Evolutionary conservation across 2,797 vertebrate species (phyloP), one percentile per base, ranked within the genome.

Genomic region (Myotis pilosus): DNA sequence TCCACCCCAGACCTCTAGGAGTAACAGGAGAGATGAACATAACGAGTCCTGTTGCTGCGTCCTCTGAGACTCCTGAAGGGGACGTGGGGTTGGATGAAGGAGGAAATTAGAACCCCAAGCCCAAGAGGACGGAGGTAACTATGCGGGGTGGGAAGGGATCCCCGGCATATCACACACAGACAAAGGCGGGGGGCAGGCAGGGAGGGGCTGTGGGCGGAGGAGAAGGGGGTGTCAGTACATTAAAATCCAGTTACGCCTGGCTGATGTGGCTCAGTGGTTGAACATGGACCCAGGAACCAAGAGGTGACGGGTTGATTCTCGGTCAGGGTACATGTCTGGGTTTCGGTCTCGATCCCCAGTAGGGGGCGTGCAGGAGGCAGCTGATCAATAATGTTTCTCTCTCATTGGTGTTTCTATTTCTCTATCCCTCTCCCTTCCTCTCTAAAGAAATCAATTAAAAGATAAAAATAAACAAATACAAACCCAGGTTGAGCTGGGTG

Each of bases 401-500:
- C 57, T 60, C 25, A 12, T 60, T 60, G 57, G 2, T 28, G 57
- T 60, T 60, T 60, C 57, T 28, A 28, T 60, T 28, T 60, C 25
- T 60, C 57, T 60, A 60, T 28, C 57, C 57, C 11, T 60, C 57
- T 60, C 57, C 25, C 25, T 60, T 60, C 57, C 57, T 28, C 57
- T 60, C 25, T 60, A 60, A 60, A 60, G 5, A 60, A 60, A 60
- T 60, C 11, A 60, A 60, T 60, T 60, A 60, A 28, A 28, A 60
- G 11, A 28, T 12, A 60, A 60, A 60, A 60, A 60, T 13, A 28
- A 17, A 28, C 23, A 25, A 28, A 60, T 28, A 60, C 62, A 25
- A 74, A 88, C 4, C 36, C 19, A 64, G 66, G 0, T 6, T 2
- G 4, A 12, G 17, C 1, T 23, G 20, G 0, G 2, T 1, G 8